Evolutionary conservation across 2,113 vertebrate genomes (phyloP), one percentile per base, ranked within the genome.

Genomic region (Cyphomyrus plagiostoma): DNA sequence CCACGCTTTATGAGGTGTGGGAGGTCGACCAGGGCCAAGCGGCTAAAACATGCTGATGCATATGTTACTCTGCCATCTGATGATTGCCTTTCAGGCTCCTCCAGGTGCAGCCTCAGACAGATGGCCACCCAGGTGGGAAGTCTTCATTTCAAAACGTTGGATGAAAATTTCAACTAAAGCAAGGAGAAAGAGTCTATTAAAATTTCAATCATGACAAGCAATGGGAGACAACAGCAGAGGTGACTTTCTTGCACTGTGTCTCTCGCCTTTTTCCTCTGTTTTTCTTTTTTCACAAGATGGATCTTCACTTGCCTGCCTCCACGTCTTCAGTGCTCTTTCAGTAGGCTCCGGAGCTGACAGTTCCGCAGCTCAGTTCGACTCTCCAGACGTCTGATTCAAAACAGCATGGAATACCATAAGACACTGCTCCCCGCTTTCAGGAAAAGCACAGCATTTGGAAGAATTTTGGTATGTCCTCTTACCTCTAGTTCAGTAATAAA

Each of bases 91-190:
- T 46, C 56, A 62, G 21, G 77, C 7, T 92, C 92, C 90, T 88
- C 88, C 89, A 93, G 91, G 91, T 94, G 91, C 92, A 92, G 77
- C 45, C 93, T 93, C 91, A 92, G 62, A 91, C 92, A 94, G 94
- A 94, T 88, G 90, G 92, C 89, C 42, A 86, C 88, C 91, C 91
- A 90, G 90, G 88, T 88, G 92, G 89, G 91, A 92, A 92, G 90
- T 91, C 84, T 86, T 86, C 83, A 89, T 56, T 89, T 39, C 83
- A 6, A 83, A 49, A 45, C 4, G 26, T 35, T 89, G 50, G 88
- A 89, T 56, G 50, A 77, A 84, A 89, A 89, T 89, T 49, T 89
- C 56, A 85, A 35, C 82, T 89, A 70, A 89, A 58, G 89, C 42
- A 89, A 89, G 82, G 83, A 86, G 83, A 70, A 89, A 89, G 66